Evolutionary conservation across 2,888 invertebrate species (phyloP).

Genomic region (Rhaphigaster nebulosa): DNA sequence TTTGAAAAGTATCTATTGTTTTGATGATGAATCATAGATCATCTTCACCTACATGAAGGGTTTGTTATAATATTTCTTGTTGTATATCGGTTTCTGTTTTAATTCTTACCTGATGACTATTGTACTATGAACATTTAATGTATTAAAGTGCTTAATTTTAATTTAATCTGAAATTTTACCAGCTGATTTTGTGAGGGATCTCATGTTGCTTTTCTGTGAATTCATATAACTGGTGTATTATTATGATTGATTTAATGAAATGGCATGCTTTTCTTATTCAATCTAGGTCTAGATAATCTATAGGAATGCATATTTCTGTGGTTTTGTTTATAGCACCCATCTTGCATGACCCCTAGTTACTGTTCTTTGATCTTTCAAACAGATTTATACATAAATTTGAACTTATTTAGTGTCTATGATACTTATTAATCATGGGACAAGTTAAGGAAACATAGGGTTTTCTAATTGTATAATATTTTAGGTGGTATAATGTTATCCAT

Average conservation of each 20-base stretch:
- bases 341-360: neutral
- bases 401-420: neutral
- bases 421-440: neutral
- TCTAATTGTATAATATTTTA: neutral
- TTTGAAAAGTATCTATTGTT: conserved; percentile 13
- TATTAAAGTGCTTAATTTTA: neutral
- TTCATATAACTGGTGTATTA: neutral
- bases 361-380: neutral
- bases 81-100: neutral
- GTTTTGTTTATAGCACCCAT: neutral
- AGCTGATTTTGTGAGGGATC: neutral
- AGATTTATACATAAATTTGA: neutral
- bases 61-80: conserved; percentile 23
- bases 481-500: neutral
- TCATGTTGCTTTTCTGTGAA: neutral
- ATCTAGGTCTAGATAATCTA: neutral
- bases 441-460: neutral
- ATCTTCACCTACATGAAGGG: conserved; percentile 30
- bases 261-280: neutral
- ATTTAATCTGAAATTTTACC: neutral
- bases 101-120: neutral
- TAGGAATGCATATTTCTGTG: neutral
- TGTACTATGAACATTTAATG: neutral
- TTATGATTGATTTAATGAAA: neutral
- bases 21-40: conserved; percentile 36